Conservation (phyloP, 2,113 vertebrate genomes). For the Pteropus alecto region DNA sequence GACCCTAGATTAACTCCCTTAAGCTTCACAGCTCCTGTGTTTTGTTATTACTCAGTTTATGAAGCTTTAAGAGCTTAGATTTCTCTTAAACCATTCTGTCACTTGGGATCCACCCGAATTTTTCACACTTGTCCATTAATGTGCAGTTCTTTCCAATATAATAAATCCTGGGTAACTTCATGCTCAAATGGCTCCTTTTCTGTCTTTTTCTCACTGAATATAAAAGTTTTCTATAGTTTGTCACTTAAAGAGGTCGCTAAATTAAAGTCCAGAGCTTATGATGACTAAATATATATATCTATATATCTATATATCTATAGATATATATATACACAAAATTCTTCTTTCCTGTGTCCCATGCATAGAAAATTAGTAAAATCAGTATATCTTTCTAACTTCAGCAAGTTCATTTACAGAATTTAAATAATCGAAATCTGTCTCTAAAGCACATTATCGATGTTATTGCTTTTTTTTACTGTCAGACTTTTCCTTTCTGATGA, state of each 20-base stretch:
- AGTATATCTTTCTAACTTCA: not conserved
- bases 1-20: not conserved
- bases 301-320: no score
- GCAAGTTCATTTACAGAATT: not conserved
- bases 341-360: not conserved
- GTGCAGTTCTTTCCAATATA: not conserved
- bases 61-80: slow-evolving; percentile 12
- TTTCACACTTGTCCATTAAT: slow-evolving; percentile 25
- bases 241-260: not conserved
- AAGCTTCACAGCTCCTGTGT: not conserved
- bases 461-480: not conserved
- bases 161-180: not conserved
- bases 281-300: not conserved
- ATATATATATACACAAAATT: not conserved
- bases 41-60: slow-evolving; percentile 32
- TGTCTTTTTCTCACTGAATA: not conserved
- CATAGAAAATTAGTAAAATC: not conserved
- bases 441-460: not conserved
- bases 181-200: not conserved
- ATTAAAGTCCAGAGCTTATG: not conserved
- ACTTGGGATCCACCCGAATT: slow-evolving; percentile 2
- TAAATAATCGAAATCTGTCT: not conserved
- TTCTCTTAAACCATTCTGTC: slow-evolving; percentile 58
- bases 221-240: slow-evolving; percentile 1
- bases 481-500: not conserved